Evolutionary conservation across 2,888 invertebrate genomes (phyloP).

Genomic region (Cephus runcator): DNA sequence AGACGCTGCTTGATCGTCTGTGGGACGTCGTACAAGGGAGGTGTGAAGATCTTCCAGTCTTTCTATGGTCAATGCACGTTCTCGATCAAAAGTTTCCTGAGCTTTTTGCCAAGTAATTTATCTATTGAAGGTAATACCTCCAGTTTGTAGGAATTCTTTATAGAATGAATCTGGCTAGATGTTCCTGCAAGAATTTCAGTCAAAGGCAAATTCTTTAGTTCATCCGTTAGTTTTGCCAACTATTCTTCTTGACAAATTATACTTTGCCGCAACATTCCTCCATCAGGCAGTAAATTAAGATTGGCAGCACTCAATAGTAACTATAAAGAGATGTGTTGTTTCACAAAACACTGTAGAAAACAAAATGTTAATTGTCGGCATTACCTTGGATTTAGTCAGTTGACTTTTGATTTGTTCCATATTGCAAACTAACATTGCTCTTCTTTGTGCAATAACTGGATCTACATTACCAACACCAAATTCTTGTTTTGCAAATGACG

Average conservation of each 20-base stretch:
- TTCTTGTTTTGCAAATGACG: conserved; percentile 38
- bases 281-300: conserved; percentile 70
- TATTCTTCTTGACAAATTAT: conserved; percentile 65
- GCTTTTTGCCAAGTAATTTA: conserved; percentile 64
- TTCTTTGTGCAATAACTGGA: conserved; percentile 43
- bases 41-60: conserved; percentile 78
- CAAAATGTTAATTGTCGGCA: not conserved
- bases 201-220: conserved; percentile 54
- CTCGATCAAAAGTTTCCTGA: conserved; percentile 75
- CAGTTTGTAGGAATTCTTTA: not conserved
- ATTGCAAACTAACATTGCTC: conserved; percentile 35
- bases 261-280: conserved; percentile 71
- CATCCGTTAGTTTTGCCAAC: conserved; percentile 66
- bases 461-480: conserved; percentile 37
- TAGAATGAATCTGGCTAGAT: not conserved
- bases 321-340: conserved; percentile 27
- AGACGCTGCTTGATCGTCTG: conserved; percentile 69
- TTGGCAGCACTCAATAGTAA: conserved; percentile 47
- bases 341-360: not conserved
- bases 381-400: conserved; percentile 43
- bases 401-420: conserved; percentile 36
- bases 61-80: conserved; percentile 77
- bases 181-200: not conserved
- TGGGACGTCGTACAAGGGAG: conserved; percentile 76
- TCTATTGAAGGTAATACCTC: conserved; percentile 11